Conservation (phyloP, 2,888 invertebrate species). For the Cynaeus angustus region DNA sequence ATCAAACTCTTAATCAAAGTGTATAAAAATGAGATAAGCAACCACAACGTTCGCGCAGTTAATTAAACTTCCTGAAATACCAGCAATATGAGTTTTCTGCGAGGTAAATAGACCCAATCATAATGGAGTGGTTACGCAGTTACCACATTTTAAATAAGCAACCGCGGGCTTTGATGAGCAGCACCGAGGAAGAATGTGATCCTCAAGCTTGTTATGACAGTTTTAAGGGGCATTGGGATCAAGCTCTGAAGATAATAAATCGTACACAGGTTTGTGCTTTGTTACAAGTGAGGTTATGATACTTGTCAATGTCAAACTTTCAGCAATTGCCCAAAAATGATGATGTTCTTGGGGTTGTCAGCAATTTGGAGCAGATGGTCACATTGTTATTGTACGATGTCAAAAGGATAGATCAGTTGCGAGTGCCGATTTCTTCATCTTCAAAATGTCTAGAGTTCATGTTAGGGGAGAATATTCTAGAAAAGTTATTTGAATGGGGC, state of each 20-base stretch:
- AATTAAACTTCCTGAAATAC: conserved; percentile 15
- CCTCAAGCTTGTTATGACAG: conserved; percentile 94
- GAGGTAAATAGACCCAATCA: conserved; percentile 15
- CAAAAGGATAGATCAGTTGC: conserved; percentile 74
- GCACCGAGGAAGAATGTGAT: conserved; percentile 73
- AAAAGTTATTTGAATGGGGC: conserved; percentile 91
- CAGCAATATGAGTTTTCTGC: conserved; percentile 20
- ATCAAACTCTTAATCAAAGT: conserved; percentile 31
- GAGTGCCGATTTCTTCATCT: conserved; percentile 72
- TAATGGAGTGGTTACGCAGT: conserved; percentile 69
- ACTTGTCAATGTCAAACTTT: conserved; percentile 34
- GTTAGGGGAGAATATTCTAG: conserved; percentile 89
- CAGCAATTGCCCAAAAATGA: conserved; percentile 81
- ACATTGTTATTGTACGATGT: conserved; percentile 88
- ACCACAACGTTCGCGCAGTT: conserved; percentile 19
- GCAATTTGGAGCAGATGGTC: conserved; percentile 93
- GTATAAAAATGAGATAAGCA: conserved; percentile 43
- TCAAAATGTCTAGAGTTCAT: conserved; percentile 83
- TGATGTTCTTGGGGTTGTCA: conserved; percentile 92
- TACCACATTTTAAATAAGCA: conserved; percentile 63
- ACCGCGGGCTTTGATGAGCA: conserved; percentile 59
- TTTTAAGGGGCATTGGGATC: conserved; percentile 96
- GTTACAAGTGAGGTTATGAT: conserved; percentile 29
- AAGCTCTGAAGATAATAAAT: conserved; percentile 88
- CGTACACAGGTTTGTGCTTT: conserved; percentile 75